A percentile compares a stretch with the other conserved stretches of the same genome.
phyloP scores from a whole-genome alignment of 2,888 invertebrate species.

The Carabus problematicus region DNA sequence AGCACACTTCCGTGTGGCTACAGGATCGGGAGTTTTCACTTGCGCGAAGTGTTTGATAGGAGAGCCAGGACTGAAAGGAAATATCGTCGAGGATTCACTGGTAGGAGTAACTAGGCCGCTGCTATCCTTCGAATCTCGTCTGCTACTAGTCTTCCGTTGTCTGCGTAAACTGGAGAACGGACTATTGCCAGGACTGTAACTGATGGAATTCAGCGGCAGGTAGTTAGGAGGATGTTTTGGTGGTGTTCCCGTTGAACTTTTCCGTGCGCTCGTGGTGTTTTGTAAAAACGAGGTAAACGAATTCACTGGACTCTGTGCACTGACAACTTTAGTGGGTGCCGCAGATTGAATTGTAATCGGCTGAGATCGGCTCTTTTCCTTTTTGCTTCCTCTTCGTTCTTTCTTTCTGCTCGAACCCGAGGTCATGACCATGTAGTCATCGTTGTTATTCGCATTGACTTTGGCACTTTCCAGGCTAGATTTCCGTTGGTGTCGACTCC shows the following conservation, averaged over 20 bases:
- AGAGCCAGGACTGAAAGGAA: slow-evolving; percentile 73
- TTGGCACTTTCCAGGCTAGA: slow-evolving; percentile 53
- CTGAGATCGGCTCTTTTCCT: slow-evolving; percentile 64
- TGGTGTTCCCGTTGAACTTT: slow-evolving; percentile 57
- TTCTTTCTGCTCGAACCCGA: slow-evolving; percentile 53
- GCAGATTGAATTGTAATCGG: slow-evolving; percentile 69
- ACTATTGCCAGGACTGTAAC: slow-evolving; percentile 58
- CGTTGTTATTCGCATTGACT: slow-evolving; percentile 49
- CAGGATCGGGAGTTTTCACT: slow-evolving; percentile 45
- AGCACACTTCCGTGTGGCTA: slow-evolving; percentile 52
- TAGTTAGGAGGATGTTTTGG: slow-evolving; percentile 59
- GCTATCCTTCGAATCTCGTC: slow-evolving; percentile 59
- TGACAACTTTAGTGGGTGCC: slow-evolving; percentile 44
- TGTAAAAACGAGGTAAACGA: slow-evolving; percentile 30
- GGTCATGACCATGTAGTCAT: slow-evolving; percentile 65
- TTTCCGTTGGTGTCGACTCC: slow-evolving; percentile 54
- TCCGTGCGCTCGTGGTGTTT: slow-evolving; percentile 49
- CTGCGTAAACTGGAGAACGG: slow-evolving; percentile 60
- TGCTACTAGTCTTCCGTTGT: slow-evolving; percentile 54
- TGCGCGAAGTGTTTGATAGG: slow-evolving; percentile 62
- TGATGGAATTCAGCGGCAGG: slow-evolving; percentile 60
- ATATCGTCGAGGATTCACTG: slow-evolving; percentile 68
- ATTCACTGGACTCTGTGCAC: slow-evolving; percentile 48
- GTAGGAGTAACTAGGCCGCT: slow-evolving; percentile 65
- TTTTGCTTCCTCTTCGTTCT: slow-evolving; percentile 52